Evolutionary conservation across 64 coral and sea anemone species (phyloP), one percentile per base, ranked within the genome.

Genomic region (Montipora foliosa): DNA sequence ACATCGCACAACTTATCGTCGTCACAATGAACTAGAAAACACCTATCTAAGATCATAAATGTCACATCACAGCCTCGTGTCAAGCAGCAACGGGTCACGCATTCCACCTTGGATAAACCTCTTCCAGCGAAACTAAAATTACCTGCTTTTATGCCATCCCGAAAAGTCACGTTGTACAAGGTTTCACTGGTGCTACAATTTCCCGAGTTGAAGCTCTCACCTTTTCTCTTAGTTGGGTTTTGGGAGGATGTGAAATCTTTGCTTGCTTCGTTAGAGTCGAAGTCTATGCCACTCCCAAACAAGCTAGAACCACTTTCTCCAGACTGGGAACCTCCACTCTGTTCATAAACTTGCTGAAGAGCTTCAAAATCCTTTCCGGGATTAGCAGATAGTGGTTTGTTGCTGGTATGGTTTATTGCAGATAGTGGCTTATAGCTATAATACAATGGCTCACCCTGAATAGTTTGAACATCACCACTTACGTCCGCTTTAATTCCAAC

Each of bases 21-120:
- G 17, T 49, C 67, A 73, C 94, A 95, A 5, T 60, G 50, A 29
- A 95, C 83, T 11, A 71, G 29, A 25, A 91, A 95, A 24, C 94
- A 95, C 58, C 89, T 91, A 78, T 90, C 83, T 17, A 74, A 57
- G 8, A 95, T 75, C 81, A 92, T 74, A 12, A 95, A 92, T 1
- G 89, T 85, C 19, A 92, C 19, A 44, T 95, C 89, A 70, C 94
- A 95, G 25, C 86, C 67, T 44, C 70, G 47, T 1, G 61, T 48
- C 22, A 14, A 46, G 29, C 94, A 95, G 29, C 94, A 95, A 44
- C 57, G 25, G 17, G 17, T 70, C 48, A 88, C 67, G 67, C 94
- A 95, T 14, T 91, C 84, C 60, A 81, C 55, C 10, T 77, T 67
- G 5, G 81, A 81, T 6, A 62, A 76, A 44, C 87, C 89, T 80